Percentiles rank a stretch among this genome's conserved stretches.
These are phyloP conservation scores for Trichonephila clavata DNA, from an alignment of 1,140 invertebrate species.

Conservation along the genomic window DNA sequence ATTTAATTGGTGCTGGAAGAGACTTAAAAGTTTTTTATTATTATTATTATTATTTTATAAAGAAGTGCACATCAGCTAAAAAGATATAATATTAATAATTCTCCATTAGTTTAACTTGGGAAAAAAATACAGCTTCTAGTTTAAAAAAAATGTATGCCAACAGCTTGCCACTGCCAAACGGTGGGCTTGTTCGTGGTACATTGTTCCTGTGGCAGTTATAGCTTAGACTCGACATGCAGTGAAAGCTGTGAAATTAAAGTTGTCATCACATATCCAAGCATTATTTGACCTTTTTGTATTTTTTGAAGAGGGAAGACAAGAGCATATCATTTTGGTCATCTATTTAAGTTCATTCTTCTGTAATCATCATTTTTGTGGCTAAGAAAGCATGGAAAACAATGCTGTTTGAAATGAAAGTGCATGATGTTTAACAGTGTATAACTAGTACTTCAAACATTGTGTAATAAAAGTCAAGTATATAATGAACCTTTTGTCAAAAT, in stretches of 20 bases:
- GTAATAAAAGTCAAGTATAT: neutral
- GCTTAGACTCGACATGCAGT: conserved; percentile 15
- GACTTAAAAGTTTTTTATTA: neutral
- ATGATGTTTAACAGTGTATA: neutral
- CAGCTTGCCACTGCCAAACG: conserved; percentile 20
- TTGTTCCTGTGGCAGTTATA: conserved; percentile 60
- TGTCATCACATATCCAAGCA: conserved; percentile 60
- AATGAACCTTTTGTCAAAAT: neutral
- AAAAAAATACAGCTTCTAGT: conserved; percentile 16
- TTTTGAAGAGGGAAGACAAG: conserved; percentile 28
- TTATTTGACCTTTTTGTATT: conserved; percentile 52
- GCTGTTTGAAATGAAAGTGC: neutral
- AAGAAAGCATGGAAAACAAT: conserved; percentile 17
- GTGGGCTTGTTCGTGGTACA: conserved; percentile 50
- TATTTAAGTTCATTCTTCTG: conserved; percentile 64
- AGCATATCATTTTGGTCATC: conserved; percentile 69
- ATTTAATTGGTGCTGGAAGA: neutral
- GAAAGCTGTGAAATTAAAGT: conserved; percentile 20
- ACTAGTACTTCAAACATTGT: neutral
- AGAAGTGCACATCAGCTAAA: conserved; percentile 24
- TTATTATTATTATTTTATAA: neutral
- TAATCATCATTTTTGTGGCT: conserved; percentile 51
- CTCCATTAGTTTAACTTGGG: neutral
- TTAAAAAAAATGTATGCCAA: conserved; percentile 21
- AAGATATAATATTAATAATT: neutral